Conservation (phyloP, 2,888 invertebrate genomes). For the Acleris laterana region DNA sequence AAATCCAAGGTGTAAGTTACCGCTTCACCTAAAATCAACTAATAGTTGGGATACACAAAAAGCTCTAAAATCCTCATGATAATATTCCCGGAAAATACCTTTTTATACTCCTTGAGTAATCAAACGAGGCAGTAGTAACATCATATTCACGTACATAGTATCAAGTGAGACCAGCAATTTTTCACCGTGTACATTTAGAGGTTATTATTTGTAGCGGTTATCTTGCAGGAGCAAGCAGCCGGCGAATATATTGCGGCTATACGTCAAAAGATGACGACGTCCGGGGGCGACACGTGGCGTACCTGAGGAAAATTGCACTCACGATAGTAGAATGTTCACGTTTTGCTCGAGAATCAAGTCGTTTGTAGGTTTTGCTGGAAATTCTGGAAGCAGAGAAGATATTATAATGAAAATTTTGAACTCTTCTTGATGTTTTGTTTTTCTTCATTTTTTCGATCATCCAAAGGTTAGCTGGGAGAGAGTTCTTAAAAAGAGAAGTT, state of each 20-base stretch:
- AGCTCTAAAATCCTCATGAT: no score
- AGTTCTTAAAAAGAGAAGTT: no score
- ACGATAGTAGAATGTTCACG: conserved; percentile 12
- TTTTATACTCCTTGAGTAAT: neutral
- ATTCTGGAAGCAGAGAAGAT: no score
- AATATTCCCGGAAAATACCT: no score
- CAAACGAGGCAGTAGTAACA: conserved; percentile 1
- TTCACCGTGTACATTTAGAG: conserved; percentile 29
- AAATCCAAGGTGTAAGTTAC: no score
- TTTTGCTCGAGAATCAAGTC: conserved; percentile 3
- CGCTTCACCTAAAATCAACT: no score
- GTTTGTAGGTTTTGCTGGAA: neutral
- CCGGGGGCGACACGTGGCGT: conserved; percentile 44
- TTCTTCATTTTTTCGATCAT: no score
- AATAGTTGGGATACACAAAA: no score
- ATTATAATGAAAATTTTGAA: no score
- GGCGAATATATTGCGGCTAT: conserved; percentile 57
- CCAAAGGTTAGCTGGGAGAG: no score
- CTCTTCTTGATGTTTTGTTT: no score
- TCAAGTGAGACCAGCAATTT: conserved; percentile 17
- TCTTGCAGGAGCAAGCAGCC: conserved; percentile 53
- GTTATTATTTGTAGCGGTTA: conserved; percentile 45
- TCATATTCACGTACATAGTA: conserved; percentile 10
- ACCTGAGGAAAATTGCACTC: conserved; percentile 34
- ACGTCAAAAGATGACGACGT: conserved; percentile 54